Conservation (phyloP, 2,888 invertebrate genomes). For the Latrodectus elegans region DNA sequence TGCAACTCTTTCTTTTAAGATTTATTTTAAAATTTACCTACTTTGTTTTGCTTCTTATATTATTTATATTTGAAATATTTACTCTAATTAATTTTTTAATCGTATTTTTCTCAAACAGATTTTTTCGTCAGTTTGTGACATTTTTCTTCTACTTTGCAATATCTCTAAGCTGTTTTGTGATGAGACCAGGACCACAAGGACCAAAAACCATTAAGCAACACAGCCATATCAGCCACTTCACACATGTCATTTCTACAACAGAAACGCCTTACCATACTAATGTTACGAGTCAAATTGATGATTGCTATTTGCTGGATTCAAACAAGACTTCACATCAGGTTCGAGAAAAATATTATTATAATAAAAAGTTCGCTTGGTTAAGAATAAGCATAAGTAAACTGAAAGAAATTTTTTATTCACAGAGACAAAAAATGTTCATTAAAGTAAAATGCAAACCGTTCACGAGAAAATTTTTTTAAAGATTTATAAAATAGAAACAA, state of each 20-base stretch:
- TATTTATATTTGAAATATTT: not conserved
- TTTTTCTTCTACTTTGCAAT: conserved; percentile 93
- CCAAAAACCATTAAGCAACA: conserved; percentile 35
- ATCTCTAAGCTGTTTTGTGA: conserved; percentile 89
- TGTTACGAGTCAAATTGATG: conserved; percentile 23
- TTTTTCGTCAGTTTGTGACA: conserved; percentile 92
- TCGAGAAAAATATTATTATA: too few relatives aligned
- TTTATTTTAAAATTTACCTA: too few relatives aligned
- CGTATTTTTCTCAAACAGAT: conserved; percentile 78
- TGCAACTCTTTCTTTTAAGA: too few relatives aligned
- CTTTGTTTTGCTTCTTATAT: too few relatives aligned
- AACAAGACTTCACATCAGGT: conserved; percentile 40
- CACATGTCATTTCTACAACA: conserved; percentile 24
- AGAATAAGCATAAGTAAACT: too few relatives aligned
- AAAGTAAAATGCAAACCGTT: too few relatives aligned
- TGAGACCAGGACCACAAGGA: conserved; percentile 85
- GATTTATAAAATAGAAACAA: too few relatives aligned
- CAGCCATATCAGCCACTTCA: not conserved
- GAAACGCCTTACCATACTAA: conserved; percentile 10
- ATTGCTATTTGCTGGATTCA: conserved; percentile 42
- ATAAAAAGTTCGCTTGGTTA: too few relatives aligned
- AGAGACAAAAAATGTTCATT: too few relatives aligned
- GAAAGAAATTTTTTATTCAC: too few relatives aligned
- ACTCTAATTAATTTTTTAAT: not conserved
- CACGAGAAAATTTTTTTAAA: too few relatives aligned